Conservation (phyloP, 2,797 vertebrate genomes). For the Labeo calbasu region DNA sequence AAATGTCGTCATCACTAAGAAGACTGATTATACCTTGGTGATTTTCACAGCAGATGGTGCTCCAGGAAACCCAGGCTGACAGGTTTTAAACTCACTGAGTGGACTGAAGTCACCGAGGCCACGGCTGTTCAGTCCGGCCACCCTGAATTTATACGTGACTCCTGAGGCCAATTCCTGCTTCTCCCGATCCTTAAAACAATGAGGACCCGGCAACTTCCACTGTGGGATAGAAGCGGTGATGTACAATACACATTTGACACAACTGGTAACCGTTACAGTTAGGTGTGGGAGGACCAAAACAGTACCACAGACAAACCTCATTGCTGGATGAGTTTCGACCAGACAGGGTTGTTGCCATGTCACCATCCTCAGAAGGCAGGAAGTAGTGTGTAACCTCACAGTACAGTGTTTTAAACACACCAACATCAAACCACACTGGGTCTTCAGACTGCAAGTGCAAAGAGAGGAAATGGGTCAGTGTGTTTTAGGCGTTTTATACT, state of each 20-base stretch:
- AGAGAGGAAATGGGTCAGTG: not conserved
- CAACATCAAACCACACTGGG: conserved; percentile 89
- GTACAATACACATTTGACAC: not conserved
- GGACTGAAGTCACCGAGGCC: conserved; percentile 91
- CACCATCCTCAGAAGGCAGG: conserved; percentile 79
- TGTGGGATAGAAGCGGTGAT: conserved; percentile 50
- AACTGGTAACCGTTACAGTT: not conserved
- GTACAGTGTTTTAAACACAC: conserved; percentile 89
- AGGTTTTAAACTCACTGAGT: conserved; percentile 94
- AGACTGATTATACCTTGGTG: conserved; percentile 82
- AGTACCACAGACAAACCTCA: conserved; percentile 65
- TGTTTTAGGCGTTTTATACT: not conserved
- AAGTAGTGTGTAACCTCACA: conserved; percentile 91
- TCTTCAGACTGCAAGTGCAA: conserved; percentile 63
- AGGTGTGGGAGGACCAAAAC: not conserved
- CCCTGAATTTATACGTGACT: conserved; percentile 90
- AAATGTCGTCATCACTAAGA: not conserved
- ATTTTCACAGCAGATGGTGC: conserved; percentile 96
- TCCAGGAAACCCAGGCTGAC: conserved; percentile 95
- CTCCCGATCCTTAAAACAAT: conserved; percentile 84
- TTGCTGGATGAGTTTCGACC: conserved; percentile 50
- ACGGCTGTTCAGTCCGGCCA: conserved; percentile 91
- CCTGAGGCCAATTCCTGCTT: conserved; percentile 87
- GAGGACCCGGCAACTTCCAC: conserved; percentile 78
- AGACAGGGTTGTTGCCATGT: conserved; percentile 61